phyloP scores from a whole-genome alignment of 1,140 invertebrate species.

The Cecropterus lyciades region DNA sequence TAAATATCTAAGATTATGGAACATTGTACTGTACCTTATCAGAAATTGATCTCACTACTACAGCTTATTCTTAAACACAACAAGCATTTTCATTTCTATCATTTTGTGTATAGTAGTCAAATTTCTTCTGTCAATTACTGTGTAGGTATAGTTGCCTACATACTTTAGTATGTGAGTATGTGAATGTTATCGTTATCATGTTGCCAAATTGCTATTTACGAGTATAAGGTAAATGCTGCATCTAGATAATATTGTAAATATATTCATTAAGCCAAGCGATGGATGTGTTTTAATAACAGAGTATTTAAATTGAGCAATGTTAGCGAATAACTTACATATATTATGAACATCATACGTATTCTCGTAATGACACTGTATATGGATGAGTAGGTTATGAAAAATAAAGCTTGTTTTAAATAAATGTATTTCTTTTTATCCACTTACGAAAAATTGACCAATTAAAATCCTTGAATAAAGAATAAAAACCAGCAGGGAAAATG shows the following conservation, averaged over 20 bases:
- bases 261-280: conserved; percentile 69
- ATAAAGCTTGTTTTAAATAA: conserved; percentile 82
- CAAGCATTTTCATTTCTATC: conserved; percentile 16
- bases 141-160: conserved; percentile 39
- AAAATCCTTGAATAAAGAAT: too few species aligned
- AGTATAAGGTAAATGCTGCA: conserved; percentile 67
- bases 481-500: too few species aligned
- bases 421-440: conserved; percentile 36
- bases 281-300: conserved; percentile 69
- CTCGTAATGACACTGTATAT: conserved; percentile 56
- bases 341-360: conserved; percentile 57
- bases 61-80: conserved; percentile 10
- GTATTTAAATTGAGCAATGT: conserved; percentile 58
- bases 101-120: conserved; percentile 35
- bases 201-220: conserved; percentile 80
- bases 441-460: too few species aligned
- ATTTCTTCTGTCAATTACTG: conserved; percentile 79
- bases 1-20: conserved; percentile 27
- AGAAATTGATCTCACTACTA: conserved; percentile 19
- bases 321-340: conserved; percentile 48
- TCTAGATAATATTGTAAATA: conserved; percentile 76
- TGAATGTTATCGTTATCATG: conserved; percentile 72
- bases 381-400: conserved; percentile 71
- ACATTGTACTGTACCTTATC: conserved; percentile 25
- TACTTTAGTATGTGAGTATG: conserved; percentile 45